Evolutionary conservation across 2,797 vertebrate species (phyloP).

Genomic region (Avahi laniger): DNA sequence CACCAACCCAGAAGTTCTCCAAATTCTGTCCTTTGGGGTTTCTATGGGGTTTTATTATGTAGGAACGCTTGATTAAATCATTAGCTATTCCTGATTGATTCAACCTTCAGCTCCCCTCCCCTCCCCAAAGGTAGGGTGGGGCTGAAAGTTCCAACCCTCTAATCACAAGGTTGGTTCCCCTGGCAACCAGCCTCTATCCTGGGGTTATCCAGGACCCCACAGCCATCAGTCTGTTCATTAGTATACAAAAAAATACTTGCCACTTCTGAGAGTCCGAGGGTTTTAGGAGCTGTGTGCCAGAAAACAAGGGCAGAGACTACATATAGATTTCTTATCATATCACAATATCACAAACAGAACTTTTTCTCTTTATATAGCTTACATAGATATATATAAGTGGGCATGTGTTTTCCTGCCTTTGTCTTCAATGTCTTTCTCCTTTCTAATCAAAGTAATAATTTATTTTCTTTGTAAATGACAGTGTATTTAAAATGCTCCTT

Average conservation of each 20-base stretch:
- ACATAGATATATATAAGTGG: neutral
- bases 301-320: neutral
- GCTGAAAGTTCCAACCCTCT: neutral
- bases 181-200: neutral
- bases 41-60: neutral
- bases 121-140: neutral
- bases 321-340: neutral
- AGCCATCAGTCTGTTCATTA: neutral
- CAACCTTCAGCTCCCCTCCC: neutral
- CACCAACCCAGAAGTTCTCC: neutral
- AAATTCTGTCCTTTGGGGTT: neutral
- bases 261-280: neutral
- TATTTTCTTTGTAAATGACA: constrained; percentile 60
- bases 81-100: neutral
- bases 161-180: neutral
- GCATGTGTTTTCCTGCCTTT: neutral
- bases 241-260: neutral
- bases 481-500: constrained; percentile 31
- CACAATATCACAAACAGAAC: neutral
- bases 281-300: neutral
- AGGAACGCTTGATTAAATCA: neutral
- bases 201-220: neutral
- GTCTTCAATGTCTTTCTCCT: constrained; percentile 30
- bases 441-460: constrained; percentile 58
- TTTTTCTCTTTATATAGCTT: neutral